phyloP scores from a whole-genome alignment of 1,140 invertebrate species.

The Nephila pilipes region DNA sequence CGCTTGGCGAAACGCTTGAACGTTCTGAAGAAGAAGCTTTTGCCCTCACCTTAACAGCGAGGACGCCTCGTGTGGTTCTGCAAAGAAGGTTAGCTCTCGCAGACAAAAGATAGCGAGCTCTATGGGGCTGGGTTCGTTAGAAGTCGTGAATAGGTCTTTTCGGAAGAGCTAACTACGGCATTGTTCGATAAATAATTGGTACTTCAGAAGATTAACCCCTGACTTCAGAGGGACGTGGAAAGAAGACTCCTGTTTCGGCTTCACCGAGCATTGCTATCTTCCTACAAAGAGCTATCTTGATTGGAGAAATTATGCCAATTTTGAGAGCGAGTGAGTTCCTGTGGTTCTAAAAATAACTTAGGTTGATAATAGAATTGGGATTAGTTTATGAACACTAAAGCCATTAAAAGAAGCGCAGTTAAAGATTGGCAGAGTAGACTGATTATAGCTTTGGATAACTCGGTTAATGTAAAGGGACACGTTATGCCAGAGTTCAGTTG shows the following conservation, averaged over 20 bases:
- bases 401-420: no score
- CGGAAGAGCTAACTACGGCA: constrained; percentile 24
- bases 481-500: no score
- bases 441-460: no score
- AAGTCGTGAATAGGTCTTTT: neutral
- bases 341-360: neutral
- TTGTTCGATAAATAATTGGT: constrained; percentile 26
- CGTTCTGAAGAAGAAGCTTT: constrained; percentile 25
- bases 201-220: constrained; percentile 8
- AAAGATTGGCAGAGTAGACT: no score
- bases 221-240: neutral
- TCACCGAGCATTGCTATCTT: neutral
- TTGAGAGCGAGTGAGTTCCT: neutral
- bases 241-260: neutral
- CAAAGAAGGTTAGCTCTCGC: neutral
- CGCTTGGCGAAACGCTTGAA: constrained; percentile 1
- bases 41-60: neutral
- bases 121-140: neutral
- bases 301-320: neutral
- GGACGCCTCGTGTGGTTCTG: neutral
- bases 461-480: no score
- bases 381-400: neutral
- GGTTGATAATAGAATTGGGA: neutral
- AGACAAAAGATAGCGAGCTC: neutral
- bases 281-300: neutral